A percentile compares a stretch with the other conserved stretches of the same genome.
phyloP scores from a whole-genome alignment of 2,888 invertebrate species.

The Yponomeuta sedellus region DNA sequence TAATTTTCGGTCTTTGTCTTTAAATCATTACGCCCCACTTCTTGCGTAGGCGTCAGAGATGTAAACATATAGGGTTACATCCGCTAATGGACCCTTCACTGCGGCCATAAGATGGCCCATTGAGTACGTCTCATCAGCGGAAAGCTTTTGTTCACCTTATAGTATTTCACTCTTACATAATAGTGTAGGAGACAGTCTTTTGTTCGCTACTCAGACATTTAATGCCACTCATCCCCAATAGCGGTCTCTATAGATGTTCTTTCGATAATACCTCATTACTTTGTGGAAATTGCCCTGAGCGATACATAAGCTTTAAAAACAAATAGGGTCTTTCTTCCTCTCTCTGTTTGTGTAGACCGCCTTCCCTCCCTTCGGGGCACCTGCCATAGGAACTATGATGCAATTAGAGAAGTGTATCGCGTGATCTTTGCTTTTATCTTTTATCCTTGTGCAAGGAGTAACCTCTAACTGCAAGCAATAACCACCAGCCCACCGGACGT shows the following conservation, averaged over 20 bases:
- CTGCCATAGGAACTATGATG: slow-evolving; percentile 25
- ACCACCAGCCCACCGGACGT: slow-evolving; percentile 38
- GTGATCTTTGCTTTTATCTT: slow-evolving; percentile 53
- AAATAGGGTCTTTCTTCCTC: slow-evolving; percentile 4
- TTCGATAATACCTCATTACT: neutral
- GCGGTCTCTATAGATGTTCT: slow-evolving; percentile 1
- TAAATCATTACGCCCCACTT: neutral
- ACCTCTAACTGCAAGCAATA: slow-evolving; percentile 44
- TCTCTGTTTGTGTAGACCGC: neutral
- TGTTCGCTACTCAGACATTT: neutral
- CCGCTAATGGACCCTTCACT: slow-evolving; percentile 65
- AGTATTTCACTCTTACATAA: slow-evolving; percentile 4
- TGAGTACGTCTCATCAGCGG: slow-evolving; percentile 23
- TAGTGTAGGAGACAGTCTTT: neutral
- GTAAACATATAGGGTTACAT: slow-evolving; percentile 68
- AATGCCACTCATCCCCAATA: neutral
- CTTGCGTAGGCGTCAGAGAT: slow-evolving; percentile 22
- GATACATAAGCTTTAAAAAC: slow-evolving; percentile 10
- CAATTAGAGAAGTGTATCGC: slow-evolving; percentile 62
- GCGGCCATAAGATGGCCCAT: slow-evolving; percentile 39
- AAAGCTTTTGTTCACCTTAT: slow-evolving; percentile 8
- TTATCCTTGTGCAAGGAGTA: slow-evolving; percentile 44
- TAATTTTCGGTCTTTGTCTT: neutral
- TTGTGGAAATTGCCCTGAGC: slow-evolving; percentile 5
- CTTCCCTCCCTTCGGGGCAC: neutral